Percentiles rank a stretch among this genome's conserved stretches.
phyloP scores from a whole-genome alignment of 2,113 vertebrate species.

The Calonectris borealis region DNA sequence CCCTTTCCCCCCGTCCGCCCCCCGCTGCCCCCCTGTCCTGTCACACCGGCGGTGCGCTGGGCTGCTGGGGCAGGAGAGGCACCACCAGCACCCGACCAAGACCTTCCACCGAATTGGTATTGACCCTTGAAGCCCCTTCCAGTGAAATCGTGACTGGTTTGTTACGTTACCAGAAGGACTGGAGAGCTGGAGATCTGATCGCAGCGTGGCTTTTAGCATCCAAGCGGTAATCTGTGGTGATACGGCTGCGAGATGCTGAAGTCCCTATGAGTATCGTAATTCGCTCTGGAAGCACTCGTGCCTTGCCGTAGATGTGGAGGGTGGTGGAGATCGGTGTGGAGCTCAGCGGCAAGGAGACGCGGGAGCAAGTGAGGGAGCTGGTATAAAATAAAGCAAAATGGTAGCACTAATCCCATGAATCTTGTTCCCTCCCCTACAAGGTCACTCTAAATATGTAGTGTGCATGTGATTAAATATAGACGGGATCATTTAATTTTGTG shows the following conservation, averaged over 20 bases:
- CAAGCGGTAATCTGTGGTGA: not conserved
- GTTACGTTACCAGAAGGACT: not conserved
- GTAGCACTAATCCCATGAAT: not conserved
- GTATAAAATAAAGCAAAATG: not conserved
- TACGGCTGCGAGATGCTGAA: not conserved
- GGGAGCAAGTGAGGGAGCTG: not conserved
- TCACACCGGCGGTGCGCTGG: rapidly evolving
- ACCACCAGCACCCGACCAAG: not conserved
- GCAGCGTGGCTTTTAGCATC: not conserved
- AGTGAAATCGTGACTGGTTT: not conserved
- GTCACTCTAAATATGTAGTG: not conserved
- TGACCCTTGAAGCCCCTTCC: not conserved
- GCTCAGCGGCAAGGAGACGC: not conserved
- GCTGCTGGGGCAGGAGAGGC: not conserved
- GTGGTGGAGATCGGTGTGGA: not conserved
- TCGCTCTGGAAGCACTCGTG: not conserved
- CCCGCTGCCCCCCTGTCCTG: not conserved
- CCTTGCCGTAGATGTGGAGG: not conserved
- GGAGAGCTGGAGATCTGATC: not conserved
- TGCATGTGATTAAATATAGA: not conserved
- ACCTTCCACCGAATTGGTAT: not conserved
- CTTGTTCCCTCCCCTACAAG: not conserved
- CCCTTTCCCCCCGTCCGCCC: no score
- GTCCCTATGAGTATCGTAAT: not conserved
- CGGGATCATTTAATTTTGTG: not conserved